A percentile compares a stretch with the other conserved stretches of the same genome.
phyloP scores from a whole-genome alignment of 2,888 invertebrate species.

The Octonoba sinensis region DNA sequence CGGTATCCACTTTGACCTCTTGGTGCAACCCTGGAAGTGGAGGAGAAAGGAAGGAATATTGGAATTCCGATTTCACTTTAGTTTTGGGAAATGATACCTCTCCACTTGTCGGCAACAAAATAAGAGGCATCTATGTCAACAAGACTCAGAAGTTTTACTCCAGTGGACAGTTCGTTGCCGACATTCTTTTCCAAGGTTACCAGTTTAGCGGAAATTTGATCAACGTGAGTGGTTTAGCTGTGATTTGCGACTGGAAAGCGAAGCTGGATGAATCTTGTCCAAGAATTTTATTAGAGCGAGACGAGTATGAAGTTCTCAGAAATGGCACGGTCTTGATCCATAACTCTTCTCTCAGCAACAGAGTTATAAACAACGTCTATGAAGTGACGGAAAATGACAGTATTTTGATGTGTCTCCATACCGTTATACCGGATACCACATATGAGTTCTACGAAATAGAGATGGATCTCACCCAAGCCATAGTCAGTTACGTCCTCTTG shows the following conservation, averaged over 20 bases:
- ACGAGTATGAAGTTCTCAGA: conserved; percentile 59
- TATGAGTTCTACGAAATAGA: conserved; percentile 17
- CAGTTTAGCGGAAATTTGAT: conserved; percentile 46
- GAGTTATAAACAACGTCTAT: conserved; percentile 30
- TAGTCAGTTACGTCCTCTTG: conserved; percentile 62
- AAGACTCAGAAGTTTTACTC: conserved; percentile 66
- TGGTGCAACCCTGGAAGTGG: conserved; percentile 45
- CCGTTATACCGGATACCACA: not conserved
- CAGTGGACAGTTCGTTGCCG: conserved; percentile 67
- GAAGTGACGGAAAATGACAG: conserved; percentile 59
- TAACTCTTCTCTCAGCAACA: conserved; percentile 6
- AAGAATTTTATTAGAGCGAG: conserved; percentile 48
- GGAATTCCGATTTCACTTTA: conserved; percentile 63
- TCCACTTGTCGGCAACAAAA: conserved; percentile 9
- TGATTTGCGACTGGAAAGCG: conserved; percentile 65
- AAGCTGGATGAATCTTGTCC: conserved; percentile 59
- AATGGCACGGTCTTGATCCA: conserved; percentile 29
- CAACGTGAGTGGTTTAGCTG: conserved; percentile 66
- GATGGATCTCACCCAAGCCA: conserved; percentile 60
- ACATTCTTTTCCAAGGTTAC: conserved; percentile 66
- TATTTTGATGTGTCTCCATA: conserved; percentile 59
- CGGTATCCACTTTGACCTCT: conserved; percentile 18
- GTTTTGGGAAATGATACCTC: conserved; percentile 43
- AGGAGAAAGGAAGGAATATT: conserved; percentile 37
- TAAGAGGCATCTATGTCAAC: conserved; percentile 64